Base-by-base conservation (phyloP, 2,113 vertebrate genomes). In the Cervus canadensis region DNA sequence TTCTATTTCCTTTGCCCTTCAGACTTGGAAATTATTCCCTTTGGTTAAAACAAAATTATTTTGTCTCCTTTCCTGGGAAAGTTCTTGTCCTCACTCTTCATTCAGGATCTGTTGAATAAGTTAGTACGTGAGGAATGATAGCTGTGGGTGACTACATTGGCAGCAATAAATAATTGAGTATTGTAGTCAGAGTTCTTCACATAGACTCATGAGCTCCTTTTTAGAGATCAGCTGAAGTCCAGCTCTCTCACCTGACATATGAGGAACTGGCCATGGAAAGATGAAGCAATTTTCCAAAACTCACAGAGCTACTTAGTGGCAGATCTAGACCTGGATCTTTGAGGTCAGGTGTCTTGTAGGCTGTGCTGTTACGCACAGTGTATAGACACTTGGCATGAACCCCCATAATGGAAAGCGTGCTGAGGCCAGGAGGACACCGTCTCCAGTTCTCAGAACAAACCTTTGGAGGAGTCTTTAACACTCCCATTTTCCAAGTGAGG, bases 161-260 rank as follows among this genome's bases (percentile, higher is more conserved):
- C 92, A 81, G 13, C 9, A 23, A 74, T 97, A 87, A 97, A 97
- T 98, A 97, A 97, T 97, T 97, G 76, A 97, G 60, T 64, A n/a
- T 17, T 86, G 26, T 76, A 97, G 94, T 92, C 94, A 95, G 57
- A 85, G 52, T 59, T 93, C 83, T 59, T 94, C 95, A 92, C 62
- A 43, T 56, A 78, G 74, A 90, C 57, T 89, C 43, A 36, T 19
- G 16, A 87, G 91, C 84, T 96, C 48, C 43, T 52, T 92, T 89
- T 83, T 50, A 85, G 87, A 95, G 84, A 95, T 92, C 87, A 95
- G 59, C 79, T 97, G n/a, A 92, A 92, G 92, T 67, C 64, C 76
- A 96, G 43, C 26, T 67, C 78, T 95, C 96, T 98, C 74, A 28
- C n/a, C 92, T 96, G 87, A 88, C 85, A 33, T 43, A 62, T 81